Evolutionary conservation across 92 coral and sea anemone species (phyloP).

Genomic region (Isaurus tuberculatus): DNA sequence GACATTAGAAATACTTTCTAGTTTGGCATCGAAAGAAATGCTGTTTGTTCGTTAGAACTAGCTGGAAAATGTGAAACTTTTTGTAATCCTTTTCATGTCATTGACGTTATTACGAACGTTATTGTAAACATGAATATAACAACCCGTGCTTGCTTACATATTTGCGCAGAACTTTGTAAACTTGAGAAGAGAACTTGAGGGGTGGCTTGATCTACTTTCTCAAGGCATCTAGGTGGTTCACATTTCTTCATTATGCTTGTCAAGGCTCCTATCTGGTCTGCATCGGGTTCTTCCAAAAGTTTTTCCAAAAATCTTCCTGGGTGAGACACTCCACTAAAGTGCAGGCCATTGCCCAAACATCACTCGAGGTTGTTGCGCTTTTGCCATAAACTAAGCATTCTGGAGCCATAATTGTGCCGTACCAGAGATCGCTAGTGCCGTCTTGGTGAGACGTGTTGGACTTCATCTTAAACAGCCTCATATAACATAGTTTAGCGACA

Average conservation of each 20-base stretch:
- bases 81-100: too few relatives aligned
- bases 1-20: too few relatives aligned
- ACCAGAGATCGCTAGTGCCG: background rate
- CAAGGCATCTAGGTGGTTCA: conserved; percentile 18
- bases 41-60: too few relatives aligned
- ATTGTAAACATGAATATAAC: too few relatives aligned
- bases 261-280: conserved; percentile 23
- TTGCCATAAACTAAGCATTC: conserved; percentile 31
- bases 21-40: too few relatives aligned
- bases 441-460: conserved; percentile 6
- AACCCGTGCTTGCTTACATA: too few relatives aligned
- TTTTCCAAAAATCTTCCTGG: conserved; percentile 29
- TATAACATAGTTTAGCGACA: conserved; percentile 37
- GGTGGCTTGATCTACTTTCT: conserved; percentile 9
- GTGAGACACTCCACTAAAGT: conserved; percentile 24
- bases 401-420: conserved; percentile 45
- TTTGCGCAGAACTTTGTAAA: too few relatives aligned
- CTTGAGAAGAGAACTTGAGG: too few relatives aligned
- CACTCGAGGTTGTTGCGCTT: conserved; percentile 35
- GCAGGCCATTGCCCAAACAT: conserved; percentile 36
- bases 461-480: conserved; percentile 52
- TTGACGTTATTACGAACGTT: too few relatives aligned
- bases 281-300: too few relatives aligned
- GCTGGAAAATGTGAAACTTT: too few relatives aligned
- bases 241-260: conserved; percentile 23